Conservation (phyloP, 2,113 vertebrate species). For the Pteronura brasiliensis region DNA sequence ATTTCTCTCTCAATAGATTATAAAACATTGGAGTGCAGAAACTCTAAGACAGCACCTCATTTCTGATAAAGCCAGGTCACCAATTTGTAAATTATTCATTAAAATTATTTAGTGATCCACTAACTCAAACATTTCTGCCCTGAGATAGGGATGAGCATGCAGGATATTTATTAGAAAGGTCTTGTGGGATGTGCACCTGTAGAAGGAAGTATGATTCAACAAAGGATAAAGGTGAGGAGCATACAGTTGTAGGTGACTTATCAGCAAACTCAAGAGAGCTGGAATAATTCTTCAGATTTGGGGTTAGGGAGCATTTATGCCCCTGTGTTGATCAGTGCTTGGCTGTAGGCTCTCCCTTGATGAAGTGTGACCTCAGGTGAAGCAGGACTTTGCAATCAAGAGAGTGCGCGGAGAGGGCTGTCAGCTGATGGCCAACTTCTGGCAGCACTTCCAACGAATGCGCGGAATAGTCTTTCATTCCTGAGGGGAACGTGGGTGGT, state of each 20-base stretch:
- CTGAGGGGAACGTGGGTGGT: neutral
- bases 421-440: neutral
- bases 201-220: neutral
- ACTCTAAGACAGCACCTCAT: neutral
- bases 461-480: neutral
- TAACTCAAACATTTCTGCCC: neutral
- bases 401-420: neutral
- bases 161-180: neutral
- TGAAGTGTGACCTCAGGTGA: neutral
- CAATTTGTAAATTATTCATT: neutral
- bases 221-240: neutral
- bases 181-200: rapidly evolving
- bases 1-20: neutral
- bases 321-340: neutral
- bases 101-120: neutral
- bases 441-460: neutral
- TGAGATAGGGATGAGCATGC: neutral
- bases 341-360: neutral
- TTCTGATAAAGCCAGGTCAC: neutral
- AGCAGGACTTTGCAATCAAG: neutral
- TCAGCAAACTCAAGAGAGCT: neutral
- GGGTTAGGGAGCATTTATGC: neutral
- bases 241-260: neutral
- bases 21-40: neutral
- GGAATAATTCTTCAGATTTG: neutral